Evolutionary conservation across 23 tunicate genomes (phyloP).

Genomic region (Trididemnum clinides): DNA sequence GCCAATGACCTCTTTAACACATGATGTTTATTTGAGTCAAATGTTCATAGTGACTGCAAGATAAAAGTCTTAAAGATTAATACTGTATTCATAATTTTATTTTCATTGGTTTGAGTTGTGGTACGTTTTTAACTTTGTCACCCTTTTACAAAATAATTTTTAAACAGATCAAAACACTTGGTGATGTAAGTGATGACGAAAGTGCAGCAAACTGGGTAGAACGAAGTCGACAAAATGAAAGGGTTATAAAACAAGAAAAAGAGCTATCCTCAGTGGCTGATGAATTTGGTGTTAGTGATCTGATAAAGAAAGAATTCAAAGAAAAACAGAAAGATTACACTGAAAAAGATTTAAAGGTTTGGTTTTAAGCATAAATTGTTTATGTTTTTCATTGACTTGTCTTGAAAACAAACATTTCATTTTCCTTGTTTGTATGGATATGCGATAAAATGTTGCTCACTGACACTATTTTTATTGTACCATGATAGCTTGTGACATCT

Average conservation of each 20-base stretch:
- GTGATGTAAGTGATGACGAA: slow-evolving; percentile 89
- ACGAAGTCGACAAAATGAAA: slow-evolving; percentile 50
- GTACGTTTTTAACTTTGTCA: too few species aligned
- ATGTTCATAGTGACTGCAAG: too few species aligned
- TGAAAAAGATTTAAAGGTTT: slow-evolving; percentile 64
- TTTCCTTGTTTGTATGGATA: too few species aligned
- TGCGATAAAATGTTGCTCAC: too few species aligned
- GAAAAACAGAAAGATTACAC: slow-evolving; percentile 46
- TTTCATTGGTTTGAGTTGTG: too few species aligned
- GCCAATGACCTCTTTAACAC: too few species aligned
- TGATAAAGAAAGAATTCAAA: slow-evolving; percentile 59
- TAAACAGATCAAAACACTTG: slow-evolving; percentile 66
- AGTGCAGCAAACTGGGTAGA: slow-evolving; percentile 80
- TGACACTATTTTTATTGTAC: too few species aligned
- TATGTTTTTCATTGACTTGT: slow-evolving; percentile 86
- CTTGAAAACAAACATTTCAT: too few species aligned
- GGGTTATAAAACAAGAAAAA: slow-evolving; percentile 57
- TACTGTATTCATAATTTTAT: too few species aligned
- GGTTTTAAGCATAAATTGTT: slow-evolving; percentile 41
- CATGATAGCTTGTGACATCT: too few species aligned
- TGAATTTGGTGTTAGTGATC: slow-evolving; percentile 75
- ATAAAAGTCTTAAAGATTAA: too few species aligned
- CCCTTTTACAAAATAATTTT: neutral
- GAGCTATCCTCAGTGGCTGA: slow-evolving; percentile 49
- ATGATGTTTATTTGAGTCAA: too few species aligned